Conservation (phyloP, 2,888 invertebrate genomes). For the Diarsia rubi region DNA sequence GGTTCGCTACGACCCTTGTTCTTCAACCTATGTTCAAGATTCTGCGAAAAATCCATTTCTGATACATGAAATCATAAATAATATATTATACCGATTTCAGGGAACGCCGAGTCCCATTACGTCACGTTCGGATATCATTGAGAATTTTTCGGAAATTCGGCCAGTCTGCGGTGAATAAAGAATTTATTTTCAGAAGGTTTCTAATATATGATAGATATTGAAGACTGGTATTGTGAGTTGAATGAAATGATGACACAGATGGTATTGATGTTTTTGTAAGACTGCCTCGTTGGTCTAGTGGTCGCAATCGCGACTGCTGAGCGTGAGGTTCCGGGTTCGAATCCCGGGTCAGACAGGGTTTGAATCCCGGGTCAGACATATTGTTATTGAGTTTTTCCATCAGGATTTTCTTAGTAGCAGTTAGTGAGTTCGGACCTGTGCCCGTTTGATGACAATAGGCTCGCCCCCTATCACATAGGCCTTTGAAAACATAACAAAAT, state of each 20-base stretch:
- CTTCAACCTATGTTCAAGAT: conserved; percentile 30
- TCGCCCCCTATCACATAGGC: too few species aligned
- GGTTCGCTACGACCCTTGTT: conserved; percentile 30
- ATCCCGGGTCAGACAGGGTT: too few species aligned
- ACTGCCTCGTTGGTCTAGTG: too few species aligned
- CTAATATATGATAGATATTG: neutral
- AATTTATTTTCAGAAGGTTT: conserved; percentile 4
- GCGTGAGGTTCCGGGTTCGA: too few species aligned
- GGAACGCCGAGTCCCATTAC: conserved; percentile 4
- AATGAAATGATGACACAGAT: neutral
- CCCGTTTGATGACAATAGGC: too few species aligned
- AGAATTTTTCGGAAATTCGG: neutral
- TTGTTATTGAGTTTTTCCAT: too few species aligned
- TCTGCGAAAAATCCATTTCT: conserved; percentile 23
- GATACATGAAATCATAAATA: conserved; percentile 22
- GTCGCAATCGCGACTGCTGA: too few species aligned
- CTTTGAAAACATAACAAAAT: too few species aligned
- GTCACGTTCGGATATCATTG: neutral
- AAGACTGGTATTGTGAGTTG: neutral
- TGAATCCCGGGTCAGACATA: too few species aligned
- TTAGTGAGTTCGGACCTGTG: too few species aligned
- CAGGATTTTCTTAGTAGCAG: too few species aligned
- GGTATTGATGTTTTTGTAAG: neutral
- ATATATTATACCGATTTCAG: conserved; percentile 17
- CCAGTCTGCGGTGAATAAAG: neutral